Conservation (phyloP, 2,888 invertebrate genomes). For the Drosophila percnosoma region DNA sequence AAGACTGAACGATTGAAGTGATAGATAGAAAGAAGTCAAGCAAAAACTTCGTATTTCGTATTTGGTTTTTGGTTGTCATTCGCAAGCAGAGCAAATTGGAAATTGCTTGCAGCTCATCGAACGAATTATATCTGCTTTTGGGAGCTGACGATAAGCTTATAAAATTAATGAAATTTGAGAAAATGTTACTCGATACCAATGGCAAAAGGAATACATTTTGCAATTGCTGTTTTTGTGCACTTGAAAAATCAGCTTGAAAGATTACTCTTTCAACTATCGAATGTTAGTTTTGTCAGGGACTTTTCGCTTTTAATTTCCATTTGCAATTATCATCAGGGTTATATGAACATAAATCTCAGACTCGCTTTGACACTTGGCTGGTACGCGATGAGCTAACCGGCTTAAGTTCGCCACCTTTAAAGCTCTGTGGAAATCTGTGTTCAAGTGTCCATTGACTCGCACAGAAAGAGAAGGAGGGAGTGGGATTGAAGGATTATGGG, state of each 20-base stretch:
- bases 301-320: background rate
- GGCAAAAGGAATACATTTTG: background rate
- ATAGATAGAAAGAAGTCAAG: slow-evolving; percentile 29
- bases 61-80: slow-evolving; percentile 44
- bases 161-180: background rate
- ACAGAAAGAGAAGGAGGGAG: background rate
- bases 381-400: slow-evolving; percentile 25
- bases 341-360: background rate
- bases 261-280: background rate
- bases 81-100: slow-evolving; percentile 32
- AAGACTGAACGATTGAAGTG: slow-evolving; percentile 11
- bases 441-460: slow-evolving; percentile 34
- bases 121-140: slow-evolving; percentile 12
- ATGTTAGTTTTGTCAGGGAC: background rate
- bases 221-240: background rate
- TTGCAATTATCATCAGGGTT: slow-evolving; percentile 3
- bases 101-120: slow-evolving; percentile 20
- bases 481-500: background rate
- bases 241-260: background rate
- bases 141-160: background rate
- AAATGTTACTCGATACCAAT: background rate
- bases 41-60: slow-evolving; percentile 9
- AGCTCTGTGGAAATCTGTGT: slow-evolving; percentile 54
- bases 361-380: slow-evolving; percentile 12
- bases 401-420: slow-evolving; percentile 43